Percentiles rank a stretch among this genome's conserved stretches.
Conservation (phyloP, 2,888 invertebrate genomes). For the Zelleria hepariella region DNA sequence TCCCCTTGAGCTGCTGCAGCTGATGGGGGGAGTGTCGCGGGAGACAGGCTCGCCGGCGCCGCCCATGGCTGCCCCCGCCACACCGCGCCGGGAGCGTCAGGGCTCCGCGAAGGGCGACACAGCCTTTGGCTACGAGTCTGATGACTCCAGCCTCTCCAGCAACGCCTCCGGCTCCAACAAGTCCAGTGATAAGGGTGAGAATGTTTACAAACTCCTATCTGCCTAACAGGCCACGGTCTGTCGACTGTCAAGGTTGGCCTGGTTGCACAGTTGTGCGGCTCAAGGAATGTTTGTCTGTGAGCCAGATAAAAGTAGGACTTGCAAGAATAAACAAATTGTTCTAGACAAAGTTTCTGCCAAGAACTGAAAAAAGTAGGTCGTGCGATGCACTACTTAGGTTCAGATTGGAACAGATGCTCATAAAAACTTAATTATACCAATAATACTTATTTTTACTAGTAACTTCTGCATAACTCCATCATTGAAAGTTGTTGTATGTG, state of each 20-base stretch:
- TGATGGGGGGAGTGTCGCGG: constrained; percentile 19
- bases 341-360: neutral
- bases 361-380: neutral
- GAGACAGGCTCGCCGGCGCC: constrained; percentile 20
- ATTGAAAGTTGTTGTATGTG: too few relatives aligned
- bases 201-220: too few relatives aligned
- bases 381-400: neutral
- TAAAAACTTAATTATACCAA: too few relatives aligned
- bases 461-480: too few relatives aligned
- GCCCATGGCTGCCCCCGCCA: constrained; percentile 31
- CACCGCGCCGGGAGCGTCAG: constrained; percentile 36
- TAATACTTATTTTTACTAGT: too few relatives aligned
- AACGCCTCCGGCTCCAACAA: constrained; percentile 63
- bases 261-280: neutral
- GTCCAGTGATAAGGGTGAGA: constrained; percentile 56
- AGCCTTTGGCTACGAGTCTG: constrained; percentile 61
- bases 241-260: neutral
- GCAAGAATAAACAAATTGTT: neutral
- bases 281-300: neutral
- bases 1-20: constrained; percentile 41
- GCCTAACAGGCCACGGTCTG: neutral
- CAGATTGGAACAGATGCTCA: neutral
- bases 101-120: constrained; percentile 29
- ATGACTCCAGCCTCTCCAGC: constrained; percentile 65
- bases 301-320: neutral